phyloP scores from a whole-genome alignment of 2,797 vertebrate genomes.

The Cyprinella venusta region DNA sequence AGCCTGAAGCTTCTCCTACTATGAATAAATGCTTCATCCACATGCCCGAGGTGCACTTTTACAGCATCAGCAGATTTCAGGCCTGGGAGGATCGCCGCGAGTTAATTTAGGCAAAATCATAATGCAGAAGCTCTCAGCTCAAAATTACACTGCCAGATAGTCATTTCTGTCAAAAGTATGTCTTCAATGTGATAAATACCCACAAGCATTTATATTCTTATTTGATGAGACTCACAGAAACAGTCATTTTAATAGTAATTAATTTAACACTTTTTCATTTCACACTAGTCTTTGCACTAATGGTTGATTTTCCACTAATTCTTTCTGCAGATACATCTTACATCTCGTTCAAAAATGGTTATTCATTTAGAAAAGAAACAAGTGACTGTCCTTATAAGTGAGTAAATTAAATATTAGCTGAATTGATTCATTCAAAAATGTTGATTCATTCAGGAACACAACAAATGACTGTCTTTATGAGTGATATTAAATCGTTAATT shows the following conservation, averaged over 20 bases:
- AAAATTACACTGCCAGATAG: conserved; percentile 22
- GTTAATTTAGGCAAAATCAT: conserved; percentile 39
- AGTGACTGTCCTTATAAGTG: background rate
- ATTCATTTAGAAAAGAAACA: background rate
- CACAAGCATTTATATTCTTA: background rate
- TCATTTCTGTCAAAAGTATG: conserved; percentile 1
- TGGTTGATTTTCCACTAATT: background rate
- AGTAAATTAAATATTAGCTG: background rate
- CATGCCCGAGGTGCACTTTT: conserved; percentile 15
- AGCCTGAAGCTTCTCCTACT: conserved; percentile 16
- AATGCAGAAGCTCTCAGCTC: conserved; percentile 7
- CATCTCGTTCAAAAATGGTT: background rate
- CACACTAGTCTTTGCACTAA: background rate
- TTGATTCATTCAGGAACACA: background rate
- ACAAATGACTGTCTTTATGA: background rate
- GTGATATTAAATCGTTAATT: background rate
- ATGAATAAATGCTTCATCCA: conserved; percentile 37
- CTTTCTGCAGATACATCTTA: background rate
- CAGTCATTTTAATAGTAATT: background rate
- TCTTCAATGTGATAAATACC: conserved; percentile 8
- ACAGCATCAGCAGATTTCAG: conserved; percentile 35
- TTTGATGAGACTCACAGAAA: background rate
- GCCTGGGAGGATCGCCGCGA: conserved; percentile 22
- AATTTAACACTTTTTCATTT: background rate
- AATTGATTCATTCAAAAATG: background rate